Conservation (phyloP, 2,113 vertebrate species). For the Oncorhynchus gorbuscha region DNA sequence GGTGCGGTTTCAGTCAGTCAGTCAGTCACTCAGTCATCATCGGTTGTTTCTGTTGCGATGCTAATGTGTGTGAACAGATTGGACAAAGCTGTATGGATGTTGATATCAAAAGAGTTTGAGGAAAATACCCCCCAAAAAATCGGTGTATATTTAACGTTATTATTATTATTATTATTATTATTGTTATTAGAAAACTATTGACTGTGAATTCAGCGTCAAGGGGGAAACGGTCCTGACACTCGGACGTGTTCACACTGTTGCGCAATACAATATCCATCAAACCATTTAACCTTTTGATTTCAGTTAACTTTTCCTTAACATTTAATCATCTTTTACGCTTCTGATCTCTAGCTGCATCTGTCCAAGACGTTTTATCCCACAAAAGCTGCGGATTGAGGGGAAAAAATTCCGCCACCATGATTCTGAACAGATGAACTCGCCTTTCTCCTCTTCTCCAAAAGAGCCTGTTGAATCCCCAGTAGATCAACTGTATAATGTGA, state of each 20-base stretch:
- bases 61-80: background rate
- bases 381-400: background rate
- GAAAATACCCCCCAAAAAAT: background rate
- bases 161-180: background rate
- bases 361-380: background rate
- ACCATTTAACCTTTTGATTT: background rate
- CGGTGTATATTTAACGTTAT: background rate
- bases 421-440: slow-evolving; percentile 71
- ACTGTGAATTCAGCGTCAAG: background rate
- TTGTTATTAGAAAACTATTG: slow-evolving; percentile 54
- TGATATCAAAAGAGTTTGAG: background rate
- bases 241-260: background rate
- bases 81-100: background rate
- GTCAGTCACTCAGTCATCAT: background rate
- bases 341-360: background rate
- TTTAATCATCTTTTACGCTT: background rate
- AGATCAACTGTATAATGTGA: slow-evolving; percentile 90
- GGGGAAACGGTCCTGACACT: too few relatives aligned
- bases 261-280: slow-evolving; percentile 22
- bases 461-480: slow-evolving; percentile 83
- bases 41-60: background rate
- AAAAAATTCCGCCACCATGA: slow-evolving; percentile 59
- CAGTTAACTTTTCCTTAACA: background rate
- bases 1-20: too few relatives aligned
- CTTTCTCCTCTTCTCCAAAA: slow-evolving; percentile 73